Conservation (phyloP, 2,888 invertebrate species). For the Troilus luridus region DNA sequence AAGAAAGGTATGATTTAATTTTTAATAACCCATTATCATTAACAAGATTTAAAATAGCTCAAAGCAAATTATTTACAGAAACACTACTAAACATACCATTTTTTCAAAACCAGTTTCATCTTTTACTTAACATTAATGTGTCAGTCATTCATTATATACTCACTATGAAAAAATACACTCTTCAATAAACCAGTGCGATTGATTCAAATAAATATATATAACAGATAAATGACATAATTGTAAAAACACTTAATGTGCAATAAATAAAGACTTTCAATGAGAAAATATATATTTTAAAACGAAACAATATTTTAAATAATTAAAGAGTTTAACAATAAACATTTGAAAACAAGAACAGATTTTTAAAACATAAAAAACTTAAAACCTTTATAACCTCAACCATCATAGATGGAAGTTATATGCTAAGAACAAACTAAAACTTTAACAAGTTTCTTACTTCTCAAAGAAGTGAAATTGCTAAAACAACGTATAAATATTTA, state of each 20-base stretch:
- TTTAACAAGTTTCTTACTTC: too few relatives aligned
- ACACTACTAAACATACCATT: neutral
- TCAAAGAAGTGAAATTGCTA: too few relatives aligned
- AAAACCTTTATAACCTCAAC: slow-evolving; percentile 5
- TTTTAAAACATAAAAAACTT: slow-evolving; percentile 1
- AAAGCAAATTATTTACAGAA: neutral
- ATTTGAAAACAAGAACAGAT: neutral
- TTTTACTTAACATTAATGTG: neutral
- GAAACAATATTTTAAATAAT: neutral
- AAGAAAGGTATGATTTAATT: too few relatives aligned
- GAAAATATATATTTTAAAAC: neutral
- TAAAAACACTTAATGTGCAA: neutral
- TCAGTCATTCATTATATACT: neutral
- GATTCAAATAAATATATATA: neutral
- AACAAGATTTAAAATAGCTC: too few relatives aligned
- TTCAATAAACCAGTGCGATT: neutral
- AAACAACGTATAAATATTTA: too few relatives aligned
- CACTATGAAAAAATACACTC: neutral
- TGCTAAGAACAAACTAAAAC: neutral
- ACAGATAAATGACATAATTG: neutral
- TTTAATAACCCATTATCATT: too few relatives aligned
- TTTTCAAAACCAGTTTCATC: neutral
- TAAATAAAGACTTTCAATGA: neutral
- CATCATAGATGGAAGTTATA: neutral
- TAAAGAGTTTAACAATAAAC: neutral